Conservation (phyloP, 2,888 invertebrate genomes). For the Baronia brevicornis region DNA sequence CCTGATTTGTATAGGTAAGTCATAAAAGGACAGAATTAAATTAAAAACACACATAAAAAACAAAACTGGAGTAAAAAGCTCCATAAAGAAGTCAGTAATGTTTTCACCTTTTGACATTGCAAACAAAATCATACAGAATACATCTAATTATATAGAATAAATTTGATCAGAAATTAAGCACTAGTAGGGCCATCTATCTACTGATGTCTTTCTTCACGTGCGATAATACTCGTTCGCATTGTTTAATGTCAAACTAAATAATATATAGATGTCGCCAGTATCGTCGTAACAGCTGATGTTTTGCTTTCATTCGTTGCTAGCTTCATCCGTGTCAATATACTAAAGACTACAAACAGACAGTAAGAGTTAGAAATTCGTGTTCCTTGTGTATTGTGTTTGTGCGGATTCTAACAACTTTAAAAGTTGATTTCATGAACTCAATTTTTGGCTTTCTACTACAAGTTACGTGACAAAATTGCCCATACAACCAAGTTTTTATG, state of each 20-base stretch:
- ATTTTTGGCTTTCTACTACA: slow-evolving; percentile 8
- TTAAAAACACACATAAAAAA: no score
- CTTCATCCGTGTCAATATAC: slow-evolving; percentile 38
- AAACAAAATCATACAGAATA: no score
- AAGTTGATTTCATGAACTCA: no score
- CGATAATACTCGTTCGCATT: neutral
- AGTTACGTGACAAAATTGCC: slow-evolving; percentile 8
- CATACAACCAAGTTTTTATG: slow-evolving; percentile 7
- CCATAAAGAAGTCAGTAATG: no score
- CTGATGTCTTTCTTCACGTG: neutral
- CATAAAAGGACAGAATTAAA: no score
- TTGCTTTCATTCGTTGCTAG: slow-evolving; percentile 41
- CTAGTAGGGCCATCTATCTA: slow-evolving; percentile 5
- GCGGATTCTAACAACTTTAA: no score
- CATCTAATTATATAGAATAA: no score
- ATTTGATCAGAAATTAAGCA: no score
- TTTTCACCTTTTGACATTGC: no score
- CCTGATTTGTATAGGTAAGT: no score
- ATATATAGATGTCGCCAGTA: slow-evolving; percentile 25
- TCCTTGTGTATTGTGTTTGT: slow-evolving; percentile 39
- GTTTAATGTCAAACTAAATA: neutral
- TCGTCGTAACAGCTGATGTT: slow-evolving; percentile 49
- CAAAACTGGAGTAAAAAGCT: no score
- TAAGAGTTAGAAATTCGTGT: slow-evolving; percentile 38
- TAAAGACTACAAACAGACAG: slow-evolving; percentile 28